Conservation (phyloP, 2,797 vertebrate species). For the Synanceia verrucosa region DNA sequence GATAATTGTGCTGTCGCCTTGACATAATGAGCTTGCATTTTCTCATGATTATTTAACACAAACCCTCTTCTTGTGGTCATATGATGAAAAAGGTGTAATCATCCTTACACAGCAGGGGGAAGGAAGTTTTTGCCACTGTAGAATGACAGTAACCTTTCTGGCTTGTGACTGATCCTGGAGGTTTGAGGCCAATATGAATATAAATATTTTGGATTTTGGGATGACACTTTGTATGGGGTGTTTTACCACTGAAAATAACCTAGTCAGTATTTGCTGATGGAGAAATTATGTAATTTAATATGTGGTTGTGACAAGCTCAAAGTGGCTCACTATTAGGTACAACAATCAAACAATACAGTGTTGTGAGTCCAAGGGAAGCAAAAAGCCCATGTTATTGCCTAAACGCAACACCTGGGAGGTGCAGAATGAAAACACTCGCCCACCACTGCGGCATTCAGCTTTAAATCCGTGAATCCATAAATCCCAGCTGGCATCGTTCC, state of each 20-base stretch:
- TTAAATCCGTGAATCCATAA: slow-evolving; percentile 22
- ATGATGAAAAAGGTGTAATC: neutral
- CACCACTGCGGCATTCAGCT: neutral
- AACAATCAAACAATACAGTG: neutral
- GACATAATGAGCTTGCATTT: slow-evolving; percentile 13
- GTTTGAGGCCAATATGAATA: neutral
- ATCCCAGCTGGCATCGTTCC: slow-evolving; percentile 33
- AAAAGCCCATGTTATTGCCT: neutral
- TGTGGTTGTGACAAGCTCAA: neutral
- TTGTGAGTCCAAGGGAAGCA: neutral
- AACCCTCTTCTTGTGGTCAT: neutral
- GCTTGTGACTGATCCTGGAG: neutral
- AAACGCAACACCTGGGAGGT: neutral
- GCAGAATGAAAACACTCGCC: neutral
- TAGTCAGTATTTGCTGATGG: neutral
- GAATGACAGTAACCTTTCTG: neutral
- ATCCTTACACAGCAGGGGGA: neutral
- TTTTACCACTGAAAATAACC: neutral
- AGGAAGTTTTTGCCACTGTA: neutral
- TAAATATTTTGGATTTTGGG: too few relatives aligned
- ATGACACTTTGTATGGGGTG: neutral
- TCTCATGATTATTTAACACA: neutral
- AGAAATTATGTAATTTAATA: neutral
- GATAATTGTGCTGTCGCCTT: slow-evolving; percentile 28
- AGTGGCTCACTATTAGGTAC: neutral